Evolutionary conservation across 2,113 vertebrate species (phyloP), one percentile per base, ranked within the genome.

Genomic region (Bubo blakistoni): DNA sequence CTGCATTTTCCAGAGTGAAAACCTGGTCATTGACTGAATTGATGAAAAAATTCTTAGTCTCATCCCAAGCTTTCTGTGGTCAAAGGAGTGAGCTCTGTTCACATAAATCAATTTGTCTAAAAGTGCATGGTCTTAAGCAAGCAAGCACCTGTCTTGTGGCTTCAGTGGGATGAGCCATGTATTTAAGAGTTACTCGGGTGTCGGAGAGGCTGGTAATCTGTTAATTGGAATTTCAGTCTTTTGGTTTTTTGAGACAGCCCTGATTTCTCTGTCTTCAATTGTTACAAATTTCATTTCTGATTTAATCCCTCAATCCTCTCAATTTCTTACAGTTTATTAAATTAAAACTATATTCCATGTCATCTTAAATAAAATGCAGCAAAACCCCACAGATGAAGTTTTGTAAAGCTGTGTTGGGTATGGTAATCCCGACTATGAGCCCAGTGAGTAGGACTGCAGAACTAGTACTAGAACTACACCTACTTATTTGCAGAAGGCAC

Each of bases 361-460:
- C 0, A 6, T 78, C 30, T 83, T 63, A 47, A 66, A 40, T 40
- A 49, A 38, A 74, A 44, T 19, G 57, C 55, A 81, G 44, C 61
- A 72, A 36, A 87, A 22, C 2, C 19, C 30, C 24, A 52, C 5
- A 24, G 78, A 62, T 74, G 5, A 73, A 47, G 24, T 55, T 63
- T 27, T 81, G 40, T 66, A 69, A 34, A 76, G 16, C 44, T 57
- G 13, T 82, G 14, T 34, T 72, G 18, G 62, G 18, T 47, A 8
- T 1, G 0, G 18, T 25, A 58, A 65, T 58, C 13, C 34, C 7
- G 8, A 40, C 40, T 14, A 2, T 0, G 3, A 84, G 36, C 36
- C 10, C 65, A 22, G 47, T 9, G 40, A 69, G 34, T 36, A 32
- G 49, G 11, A 21, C 58, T 66, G 42, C 76, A 73, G n/a, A 51